Evolutionary conservation across 2,888 invertebrate species (phyloP).

Genomic region (Patella depressa): DNA sequence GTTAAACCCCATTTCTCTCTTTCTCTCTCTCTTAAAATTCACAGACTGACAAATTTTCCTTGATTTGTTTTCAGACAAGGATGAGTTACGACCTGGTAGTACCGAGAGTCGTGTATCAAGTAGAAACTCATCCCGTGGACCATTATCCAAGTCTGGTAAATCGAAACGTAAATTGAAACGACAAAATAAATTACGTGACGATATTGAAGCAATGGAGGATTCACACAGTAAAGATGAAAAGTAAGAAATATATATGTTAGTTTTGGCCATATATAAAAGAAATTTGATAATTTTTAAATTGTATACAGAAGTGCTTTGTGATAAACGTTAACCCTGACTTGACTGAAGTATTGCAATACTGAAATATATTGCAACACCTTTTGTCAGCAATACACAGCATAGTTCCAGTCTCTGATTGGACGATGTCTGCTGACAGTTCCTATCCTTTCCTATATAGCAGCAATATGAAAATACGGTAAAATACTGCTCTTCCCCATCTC

Average conservation of each 20-base stretch:
- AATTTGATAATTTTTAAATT: neutral
- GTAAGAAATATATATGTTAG: neutral
- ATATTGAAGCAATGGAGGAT: constrained; percentile 39
- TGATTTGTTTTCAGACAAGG: constrained; percentile 40
- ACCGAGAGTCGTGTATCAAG: constrained; percentile 53
- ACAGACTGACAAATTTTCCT: too few species aligned
- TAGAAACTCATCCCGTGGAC: constrained; percentile 48
- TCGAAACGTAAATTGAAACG: constrained; percentile 40
- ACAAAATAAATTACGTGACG: constrained; percentile 45
- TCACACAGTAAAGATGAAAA: neutral
- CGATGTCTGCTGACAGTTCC: too few species aligned
- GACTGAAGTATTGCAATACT: too few species aligned
- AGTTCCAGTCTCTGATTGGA: too few species aligned
- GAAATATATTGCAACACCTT: too few species aligned
- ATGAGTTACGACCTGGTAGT: constrained; percentile 33
- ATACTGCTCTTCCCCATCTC: too few species aligned
- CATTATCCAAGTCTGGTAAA: constrained; percentile 39
- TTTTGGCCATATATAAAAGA: neutral
- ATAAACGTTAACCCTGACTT: too few species aligned
- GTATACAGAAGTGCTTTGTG: neutral
- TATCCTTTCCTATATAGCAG: too few species aligned
- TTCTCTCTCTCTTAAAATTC: too few species aligned
- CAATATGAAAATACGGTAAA: too few species aligned
- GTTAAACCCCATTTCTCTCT: too few species aligned
- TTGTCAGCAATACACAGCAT: too few species aligned